Conservation (phyloP, 2,113 vertebrate genomes). For the Henicopernis longicauda region DNA sequence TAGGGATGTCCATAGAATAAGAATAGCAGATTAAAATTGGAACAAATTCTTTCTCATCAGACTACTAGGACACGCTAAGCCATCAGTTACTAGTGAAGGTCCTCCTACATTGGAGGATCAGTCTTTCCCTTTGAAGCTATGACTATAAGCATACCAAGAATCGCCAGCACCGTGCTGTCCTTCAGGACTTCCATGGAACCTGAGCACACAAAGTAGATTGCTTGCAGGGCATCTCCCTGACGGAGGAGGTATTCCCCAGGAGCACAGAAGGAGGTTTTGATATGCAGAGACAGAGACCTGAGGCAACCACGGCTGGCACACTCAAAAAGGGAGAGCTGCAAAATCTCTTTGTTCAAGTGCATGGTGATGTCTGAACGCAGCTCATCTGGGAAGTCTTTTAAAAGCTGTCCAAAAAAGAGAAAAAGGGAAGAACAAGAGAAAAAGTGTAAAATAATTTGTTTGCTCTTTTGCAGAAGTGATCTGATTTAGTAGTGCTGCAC, state of each 20-base stretch:
- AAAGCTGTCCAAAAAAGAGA: slow-evolving; percentile 75
- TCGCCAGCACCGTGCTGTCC: slow-evolving; percentile 93
- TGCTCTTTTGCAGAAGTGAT: not conserved
- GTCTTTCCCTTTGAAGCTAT: not conserved
- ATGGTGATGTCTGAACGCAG: slow-evolving; percentile 97
- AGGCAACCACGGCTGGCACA: slow-evolving; percentile 94
- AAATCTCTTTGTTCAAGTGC: slow-evolving; percentile 98
- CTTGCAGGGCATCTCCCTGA: slow-evolving; percentile 96
- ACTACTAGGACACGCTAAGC: not conserved
- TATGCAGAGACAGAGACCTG: slow-evolving; percentile 95
- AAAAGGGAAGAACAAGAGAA: not conserved
- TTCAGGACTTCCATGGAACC: slow-evolving; percentile 99
- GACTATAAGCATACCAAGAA: slow-evolving; percentile 83
- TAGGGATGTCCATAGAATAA: not conserved
- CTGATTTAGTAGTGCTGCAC: not conserved
- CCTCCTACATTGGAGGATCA: not conserved
- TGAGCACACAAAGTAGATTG: slow-evolving; percentile 97
- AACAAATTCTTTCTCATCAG: not conserved
- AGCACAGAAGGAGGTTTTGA: slow-evolving; percentile 97
- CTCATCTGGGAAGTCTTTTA: slow-evolving; percentile 97
- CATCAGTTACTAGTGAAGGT: not conserved
- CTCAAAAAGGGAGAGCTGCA: slow-evolving; percentile 92
- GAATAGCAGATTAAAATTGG: not conserved
- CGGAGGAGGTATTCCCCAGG: slow-evolving; percentile 95
- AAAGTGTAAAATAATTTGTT: not conserved